phyloP scores from a whole-genome alignment of 2,888 invertebrate species.

The Venusia cambrica region DNA sequence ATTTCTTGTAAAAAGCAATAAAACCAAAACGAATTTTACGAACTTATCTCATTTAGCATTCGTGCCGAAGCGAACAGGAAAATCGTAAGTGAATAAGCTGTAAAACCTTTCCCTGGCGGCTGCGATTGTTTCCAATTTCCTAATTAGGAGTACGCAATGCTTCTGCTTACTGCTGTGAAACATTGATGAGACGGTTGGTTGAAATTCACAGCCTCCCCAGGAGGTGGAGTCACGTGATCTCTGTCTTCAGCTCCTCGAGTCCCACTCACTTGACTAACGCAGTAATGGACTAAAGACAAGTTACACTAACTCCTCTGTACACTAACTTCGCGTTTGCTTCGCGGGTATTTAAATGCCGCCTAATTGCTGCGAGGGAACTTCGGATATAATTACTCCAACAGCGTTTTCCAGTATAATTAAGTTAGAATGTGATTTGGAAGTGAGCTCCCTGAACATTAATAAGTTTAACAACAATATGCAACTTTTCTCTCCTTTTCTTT shows the following conservation, averaged over 20 bases:
- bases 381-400: conserved; percentile 27
- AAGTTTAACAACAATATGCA: conserved; percentile 9
- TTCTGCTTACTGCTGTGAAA: conserved; percentile 60
- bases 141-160: conserved; percentile 65
- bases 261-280: conserved; percentile 57
- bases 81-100: conserved; percentile 55
- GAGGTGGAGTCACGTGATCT: neutral
- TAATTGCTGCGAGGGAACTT: conserved; percentile 31
- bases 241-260: conserved; percentile 24
- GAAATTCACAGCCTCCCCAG: conserved; percentile 14
- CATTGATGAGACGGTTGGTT: conserved; percentile 65
- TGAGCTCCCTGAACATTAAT: conserved; percentile 6
- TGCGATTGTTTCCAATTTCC: conserved; percentile 66
- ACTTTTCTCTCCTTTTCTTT: no score
- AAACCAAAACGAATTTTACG: conserved; percentile 28
- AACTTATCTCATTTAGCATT: conserved; percentile 50
- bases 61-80: conserved; percentile 36
- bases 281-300: conserved; percentile 72
- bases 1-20: no score
- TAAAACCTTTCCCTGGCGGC: conserved; percentile 52
- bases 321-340: conserved; percentile 40
- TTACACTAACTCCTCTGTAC: conserved; percentile 49
- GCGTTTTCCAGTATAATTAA: conserved; percentile 19
- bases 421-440: conserved; percentile 18
- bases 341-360: conserved; percentile 41